Evolutionary conservation across 2,113 vertebrate species (phyloP).

Genomic region (Phycodurus eques): DNA sequence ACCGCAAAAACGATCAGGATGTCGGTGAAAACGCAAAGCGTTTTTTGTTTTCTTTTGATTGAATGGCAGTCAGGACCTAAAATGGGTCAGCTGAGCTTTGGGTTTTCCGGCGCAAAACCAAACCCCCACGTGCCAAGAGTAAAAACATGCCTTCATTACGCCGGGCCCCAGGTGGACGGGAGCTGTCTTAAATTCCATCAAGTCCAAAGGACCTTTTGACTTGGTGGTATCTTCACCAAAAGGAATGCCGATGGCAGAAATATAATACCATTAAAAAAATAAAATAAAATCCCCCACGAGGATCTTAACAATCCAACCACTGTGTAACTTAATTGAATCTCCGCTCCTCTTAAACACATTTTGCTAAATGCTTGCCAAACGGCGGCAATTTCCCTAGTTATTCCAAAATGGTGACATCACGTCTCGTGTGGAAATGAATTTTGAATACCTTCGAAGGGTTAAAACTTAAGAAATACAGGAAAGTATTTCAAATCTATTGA

Average conservation of each 20-base stretch:
- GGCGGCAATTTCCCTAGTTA: constrained; percentile 11
- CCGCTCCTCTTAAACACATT: constrained; percentile 21
- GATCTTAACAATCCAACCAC: constrained; percentile 2
- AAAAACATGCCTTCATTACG: constrained; percentile 30
- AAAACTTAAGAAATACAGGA: constrained; percentile 6
- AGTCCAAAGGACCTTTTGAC: not conserved
- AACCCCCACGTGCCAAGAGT: constrained; percentile 25
- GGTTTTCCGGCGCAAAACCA: constrained; percentile 6
- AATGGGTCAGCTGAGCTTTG: constrained; percentile 35
- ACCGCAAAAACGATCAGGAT: not conserved
- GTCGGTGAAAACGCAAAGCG: not conserved
- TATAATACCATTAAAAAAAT: not conserved
- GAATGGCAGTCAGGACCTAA: constrained; percentile 24
- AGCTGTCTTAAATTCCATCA: constrained; percentile 1
- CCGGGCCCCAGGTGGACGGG: not conserved
- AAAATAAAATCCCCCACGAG: not conserved
- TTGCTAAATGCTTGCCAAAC: constrained; percentile 31
- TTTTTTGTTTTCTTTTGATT: not conserved
- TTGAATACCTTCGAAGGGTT: not conserved
- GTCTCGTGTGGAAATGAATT: constrained; percentile 30
- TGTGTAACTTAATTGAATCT: constrained; percentile 38
- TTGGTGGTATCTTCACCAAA: not conserved
- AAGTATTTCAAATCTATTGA: constrained; percentile 11
- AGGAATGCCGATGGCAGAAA: constrained; percentile 3
- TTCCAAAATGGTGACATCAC: constrained; percentile 47